These are phyloP conservation scores for Ganaspis brasiliensis DNA, from an alignment of 2,888 invertebrate species.

Conservation along the genomic window DNA sequence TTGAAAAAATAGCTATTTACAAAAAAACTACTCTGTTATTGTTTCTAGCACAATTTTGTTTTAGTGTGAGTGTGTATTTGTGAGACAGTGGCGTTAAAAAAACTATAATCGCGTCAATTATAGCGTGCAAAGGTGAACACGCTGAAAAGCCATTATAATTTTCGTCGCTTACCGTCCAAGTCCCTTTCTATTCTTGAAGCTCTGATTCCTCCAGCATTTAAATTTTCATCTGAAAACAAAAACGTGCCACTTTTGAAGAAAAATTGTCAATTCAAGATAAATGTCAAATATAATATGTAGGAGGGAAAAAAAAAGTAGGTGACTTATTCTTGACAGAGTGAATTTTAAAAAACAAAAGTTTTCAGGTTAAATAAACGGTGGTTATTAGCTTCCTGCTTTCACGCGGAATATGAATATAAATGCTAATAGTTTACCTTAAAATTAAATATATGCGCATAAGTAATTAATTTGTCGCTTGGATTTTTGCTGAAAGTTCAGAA, in stretches of 20 bases:
- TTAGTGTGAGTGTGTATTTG: conserved; percentile 46
- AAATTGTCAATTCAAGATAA: not conserved
- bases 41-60: conserved; percentile 41
- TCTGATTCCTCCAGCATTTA: conserved; percentile 63
- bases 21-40: conserved; percentile 4
- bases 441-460: not conserved
- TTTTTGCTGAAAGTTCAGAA: not conserved
- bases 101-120: conserved; percentile 47
- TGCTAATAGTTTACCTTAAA: conserved; percentile 10
- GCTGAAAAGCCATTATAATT: conserved; percentile 44
- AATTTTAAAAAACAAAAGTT: not conserved
- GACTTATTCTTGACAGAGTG: not conserved
- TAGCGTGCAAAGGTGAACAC: conserved; percentile 53
- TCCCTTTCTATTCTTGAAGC: conserved; percentile 73
- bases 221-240: conserved; percentile 62
- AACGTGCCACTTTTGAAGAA: not conserved
- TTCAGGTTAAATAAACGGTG: conserved; percentile 3
- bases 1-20: conserved; percentile 6
- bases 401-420: conserved; percentile 1
- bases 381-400: conserved; percentile 18
- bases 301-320: not conserved
- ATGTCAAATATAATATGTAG: not conserved
- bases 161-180: conserved; percentile 72
- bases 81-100: conserved; percentile 52
- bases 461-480: not conserved